Conservation (phyloP, 2,113 vertebrate species). For the Cariama cristata region DNA sequence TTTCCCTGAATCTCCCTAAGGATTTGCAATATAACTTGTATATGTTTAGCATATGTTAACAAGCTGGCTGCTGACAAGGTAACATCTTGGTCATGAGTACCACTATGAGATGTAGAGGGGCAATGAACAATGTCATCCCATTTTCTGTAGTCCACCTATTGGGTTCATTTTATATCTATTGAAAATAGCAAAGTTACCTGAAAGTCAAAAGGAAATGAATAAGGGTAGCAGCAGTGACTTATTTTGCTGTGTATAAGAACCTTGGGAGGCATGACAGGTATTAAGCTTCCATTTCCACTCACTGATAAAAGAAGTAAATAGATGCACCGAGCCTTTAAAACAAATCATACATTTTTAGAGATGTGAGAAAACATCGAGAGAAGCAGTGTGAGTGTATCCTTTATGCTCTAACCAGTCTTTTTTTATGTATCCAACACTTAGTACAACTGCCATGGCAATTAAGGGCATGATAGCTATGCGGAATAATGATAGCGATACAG, state of each 20-base stretch:
- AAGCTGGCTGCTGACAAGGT: not conserved
- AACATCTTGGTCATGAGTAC: not conserved
- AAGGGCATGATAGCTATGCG: not conserved
- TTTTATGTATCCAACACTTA: not conserved
- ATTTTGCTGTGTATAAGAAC: not conserved
- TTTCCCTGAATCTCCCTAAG: not conserved
- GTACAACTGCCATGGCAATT: not conserved
- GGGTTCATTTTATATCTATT: not conserved
- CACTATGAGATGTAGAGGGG: not conserved
- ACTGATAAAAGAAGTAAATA: not conserved
- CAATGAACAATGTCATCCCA: not conserved
- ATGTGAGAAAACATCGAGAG: fast-evolving
- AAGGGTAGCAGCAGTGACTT: not conserved
- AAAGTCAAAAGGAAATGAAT: not conserved
- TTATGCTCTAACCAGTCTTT: not conserved
- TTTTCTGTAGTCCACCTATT: not conserved
- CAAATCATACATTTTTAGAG: not conserved
- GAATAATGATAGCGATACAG: not conserved
- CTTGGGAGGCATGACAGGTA: not conserved
- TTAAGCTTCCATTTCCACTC: not conserved
- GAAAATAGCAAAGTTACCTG: not conserved
- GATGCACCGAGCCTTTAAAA: not conserved
- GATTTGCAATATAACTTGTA: not conserved
- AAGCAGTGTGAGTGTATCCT: not conserved
- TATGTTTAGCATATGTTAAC: not conserved